Evolutionary conservation across 1,140 invertebrate species (phyloP), one percentile per base, ranked within the genome.

Genomic region (Drosophila lacteicornis): DNA sequence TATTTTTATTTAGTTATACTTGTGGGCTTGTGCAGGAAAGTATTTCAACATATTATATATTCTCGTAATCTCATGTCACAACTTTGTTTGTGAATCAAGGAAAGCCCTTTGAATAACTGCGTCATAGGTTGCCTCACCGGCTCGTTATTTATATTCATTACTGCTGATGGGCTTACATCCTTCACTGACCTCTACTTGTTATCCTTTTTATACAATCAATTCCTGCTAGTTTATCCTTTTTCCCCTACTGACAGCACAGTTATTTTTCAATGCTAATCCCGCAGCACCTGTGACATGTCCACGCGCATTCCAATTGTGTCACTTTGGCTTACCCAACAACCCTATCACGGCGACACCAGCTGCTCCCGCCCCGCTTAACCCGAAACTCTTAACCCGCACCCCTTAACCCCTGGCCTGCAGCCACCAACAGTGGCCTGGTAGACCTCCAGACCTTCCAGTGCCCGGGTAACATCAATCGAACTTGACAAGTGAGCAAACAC

Each of bases 401-500:
- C 61, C 55, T 30, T 42, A 57, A 58, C 66, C 53, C 46, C 57
- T 58, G 56, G 33, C 9, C 33, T 3, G 8, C 3, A 12, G 33
- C 33, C 9, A 12, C 33, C 17, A 38, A 38, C 51, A 9, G 17
- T 13, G 13, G 22, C 50, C 61, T 76, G 33, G 33, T 36, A 36
- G 49, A 47, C 60, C 61, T 67, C n/a, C 33, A 33, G 33, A 11
- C 33, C 33, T 12, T 7, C 4, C 2, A 11, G 47, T 47, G 6
- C 45, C 19, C 46, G 60, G 33, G 50, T 53, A 55, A 70, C 67
- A 70, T 70, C 67, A 55, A 68, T 75, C 46, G 49, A 82, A 69
- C 58, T 67, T 82, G 80, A 83, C 69, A 83, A 63, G 57, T 60
- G 49, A 70, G 56, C 67, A 50, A 78, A 71, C 79, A 63, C 75